Conservation (phyloP, 1,140 invertebrate genomes). For the Trypoxylus dichotomus region DNA sequence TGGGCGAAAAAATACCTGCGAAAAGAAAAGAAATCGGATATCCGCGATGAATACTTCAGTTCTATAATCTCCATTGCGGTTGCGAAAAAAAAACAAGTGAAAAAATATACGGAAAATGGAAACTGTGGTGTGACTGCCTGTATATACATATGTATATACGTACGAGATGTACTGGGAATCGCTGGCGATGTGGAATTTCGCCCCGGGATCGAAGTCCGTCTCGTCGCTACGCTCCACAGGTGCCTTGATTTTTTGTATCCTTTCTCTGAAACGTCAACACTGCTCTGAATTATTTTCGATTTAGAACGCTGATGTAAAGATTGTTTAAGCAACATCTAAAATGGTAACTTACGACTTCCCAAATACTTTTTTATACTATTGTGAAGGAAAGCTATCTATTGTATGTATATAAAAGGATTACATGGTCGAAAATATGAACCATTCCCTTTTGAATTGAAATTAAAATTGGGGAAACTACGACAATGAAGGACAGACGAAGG, state of each 20-base stretch:
- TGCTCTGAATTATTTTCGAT: too few species aligned
- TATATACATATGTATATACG: slow-evolving; percentile 26
- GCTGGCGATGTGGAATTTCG: slow-evolving; percentile 65
- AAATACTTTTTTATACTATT: too few species aligned
- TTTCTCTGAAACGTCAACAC: slow-evolving; percentile 9
- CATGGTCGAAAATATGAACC: too few species aligned
- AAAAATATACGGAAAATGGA: neutral
- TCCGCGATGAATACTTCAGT: too few species aligned
- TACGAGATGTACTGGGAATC: slow-evolving; percentile 50
- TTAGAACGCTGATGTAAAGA: too few species aligned
- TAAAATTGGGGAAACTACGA: too few species aligned
- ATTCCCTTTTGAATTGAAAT: too few species aligned
- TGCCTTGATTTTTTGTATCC: slow-evolving; percentile 54
- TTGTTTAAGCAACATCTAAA: too few species aligned
- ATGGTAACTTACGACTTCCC: too few species aligned
- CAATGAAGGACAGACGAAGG: too few species aligned
- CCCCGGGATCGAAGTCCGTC: slow-evolving; percentile 64
- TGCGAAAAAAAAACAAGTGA: neutral
- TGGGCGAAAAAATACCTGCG: slow-evolving; percentile 64
- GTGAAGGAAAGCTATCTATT: too few species aligned
- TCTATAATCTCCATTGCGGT: neutral
- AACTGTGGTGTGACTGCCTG: neutral
- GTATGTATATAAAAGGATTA: too few species aligned
- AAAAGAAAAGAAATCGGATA: slow-evolving; percentile 27
- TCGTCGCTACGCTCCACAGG: slow-evolving; percentile 56